Evolutionary conservation across 2,797 vertebrate species (phyloP).

Genomic region (Poecile montanus): DNA sequence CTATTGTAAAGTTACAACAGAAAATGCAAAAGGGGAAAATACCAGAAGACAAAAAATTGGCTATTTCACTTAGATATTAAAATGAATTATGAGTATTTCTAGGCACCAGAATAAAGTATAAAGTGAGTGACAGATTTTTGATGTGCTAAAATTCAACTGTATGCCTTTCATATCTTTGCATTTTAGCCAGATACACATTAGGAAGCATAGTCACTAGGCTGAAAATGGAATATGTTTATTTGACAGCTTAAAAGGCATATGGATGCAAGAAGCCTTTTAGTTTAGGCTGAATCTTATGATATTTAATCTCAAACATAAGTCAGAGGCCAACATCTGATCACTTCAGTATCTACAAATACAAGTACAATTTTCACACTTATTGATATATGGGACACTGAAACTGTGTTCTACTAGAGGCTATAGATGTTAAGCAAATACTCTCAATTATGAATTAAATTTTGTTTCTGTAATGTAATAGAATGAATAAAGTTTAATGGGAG

Average conservation of each 20-base stretch:
- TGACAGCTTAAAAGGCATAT: not conserved
- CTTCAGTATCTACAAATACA: not conserved
- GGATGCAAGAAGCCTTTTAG: not conserved
- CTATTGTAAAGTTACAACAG: not conserved
- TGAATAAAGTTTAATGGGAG: not conserved
- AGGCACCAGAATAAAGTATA: not conserved
- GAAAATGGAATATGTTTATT: not conserved
- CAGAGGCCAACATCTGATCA: not conserved
- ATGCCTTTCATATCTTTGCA: not conserved
- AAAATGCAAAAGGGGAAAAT: not conserved
- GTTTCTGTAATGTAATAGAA: not conserved
- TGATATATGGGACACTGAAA: not conserved
- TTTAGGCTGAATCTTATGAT: not conserved
- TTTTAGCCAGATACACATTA: not conserved
- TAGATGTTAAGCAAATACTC: not conserved
- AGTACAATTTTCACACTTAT: not conserved
- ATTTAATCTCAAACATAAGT: not conserved
- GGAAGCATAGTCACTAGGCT: not conserved
- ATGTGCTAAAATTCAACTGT: not conserved
- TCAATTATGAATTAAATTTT: not conserved
- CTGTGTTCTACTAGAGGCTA: not conserved
- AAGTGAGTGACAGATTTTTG: not conserved
- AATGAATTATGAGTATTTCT: not conserved
- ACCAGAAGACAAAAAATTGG: not conserved
- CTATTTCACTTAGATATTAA: not conserved